Percentiles rank a stretch among this genome's conserved stretches.
Evolutionary conservation across 2,888 invertebrate genomes (phyloP).

Genomic region (Lasioglossum oenotherae): DNA sequence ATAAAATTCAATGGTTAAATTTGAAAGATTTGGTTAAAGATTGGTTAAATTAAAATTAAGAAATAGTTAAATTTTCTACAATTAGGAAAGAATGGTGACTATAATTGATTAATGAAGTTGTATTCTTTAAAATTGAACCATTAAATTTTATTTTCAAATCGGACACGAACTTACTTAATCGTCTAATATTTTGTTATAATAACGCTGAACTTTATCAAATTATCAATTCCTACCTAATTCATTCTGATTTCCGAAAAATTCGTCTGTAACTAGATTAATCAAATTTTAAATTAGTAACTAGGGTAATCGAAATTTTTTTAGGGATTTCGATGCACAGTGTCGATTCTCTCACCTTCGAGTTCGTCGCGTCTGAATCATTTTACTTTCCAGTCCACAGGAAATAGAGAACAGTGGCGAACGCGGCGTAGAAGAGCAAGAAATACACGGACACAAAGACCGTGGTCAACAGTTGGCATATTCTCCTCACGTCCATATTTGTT

Average conservation of each 20-base stretch:
- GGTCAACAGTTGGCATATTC: conserved; percentile 77
- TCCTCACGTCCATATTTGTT: conserved; percentile 69
- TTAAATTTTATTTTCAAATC: too few relatives aligned
- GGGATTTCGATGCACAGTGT: too few relatives aligned
- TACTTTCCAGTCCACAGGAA: conserved; percentile 73
- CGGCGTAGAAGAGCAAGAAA: conserved; percentile 80
- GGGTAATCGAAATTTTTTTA: neutral
- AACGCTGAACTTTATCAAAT: neutral
- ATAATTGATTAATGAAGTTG: too few relatives aligned
- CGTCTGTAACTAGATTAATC: neutral
- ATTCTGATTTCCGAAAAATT: neutral
- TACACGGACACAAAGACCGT: conserved; percentile 79
- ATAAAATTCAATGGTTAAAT: too few relatives aligned
- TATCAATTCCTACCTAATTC: neutral
- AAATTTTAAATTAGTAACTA: too few relatives aligned
- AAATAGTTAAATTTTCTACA: too few relatives aligned
- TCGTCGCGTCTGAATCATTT: neutral
- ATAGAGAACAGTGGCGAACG: conserved; percentile 73
- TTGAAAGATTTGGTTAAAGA: too few relatives aligned
- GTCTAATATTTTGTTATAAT: neutral
- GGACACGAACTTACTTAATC: too few relatives aligned
- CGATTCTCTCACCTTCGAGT: neutral
- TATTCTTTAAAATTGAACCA: too few relatives aligned
- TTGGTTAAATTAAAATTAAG: too few relatives aligned
- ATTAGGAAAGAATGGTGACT: too few relatives aligned